Base-by-base conservation (phyloP, 1,140 invertebrate genomes). In the Wiebesia pumilae region DNA sequence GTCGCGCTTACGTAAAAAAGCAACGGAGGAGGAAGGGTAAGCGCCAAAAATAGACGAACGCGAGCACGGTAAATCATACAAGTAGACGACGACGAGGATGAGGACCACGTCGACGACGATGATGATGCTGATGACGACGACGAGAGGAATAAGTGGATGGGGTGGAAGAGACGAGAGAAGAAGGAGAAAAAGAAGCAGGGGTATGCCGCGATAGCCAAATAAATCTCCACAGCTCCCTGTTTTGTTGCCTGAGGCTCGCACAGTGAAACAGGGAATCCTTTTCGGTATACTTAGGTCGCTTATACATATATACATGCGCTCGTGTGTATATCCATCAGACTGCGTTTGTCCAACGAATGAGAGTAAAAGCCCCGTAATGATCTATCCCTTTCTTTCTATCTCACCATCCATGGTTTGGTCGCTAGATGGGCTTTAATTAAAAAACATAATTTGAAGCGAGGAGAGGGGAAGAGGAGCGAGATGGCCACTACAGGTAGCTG, bases 381-480 rank as follows among this genome's bases (percentile, higher is more conserved):
- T 86, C 69, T 86, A 81, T 88, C 89, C 88, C 84, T 87, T 80
- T 87, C 83, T 87, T 81, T 89, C 88, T 87, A 86, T 88, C 77
- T 84, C 87, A n/a, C 14, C 77, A 2, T 10, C 85, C 88, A 87
- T 88, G 62, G 73, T 87, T 87, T 67, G 88, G 86, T 88, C 88
- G 88, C 89, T 90, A 88, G 87, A 89, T 87, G 88, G 88, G 92
- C 92, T 94, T 94, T 94, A 94, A 94, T 94, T 94, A 94, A 94
- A 94, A 94, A 94, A 93, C 91, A 93, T 94, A 94, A 94, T 94
- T 94, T 94, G 92, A 92, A 89, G 92, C 84, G 91, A 93, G 30
- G 73, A 33, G 73, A 21, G 58, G 27, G 27, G 19, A 33, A 51
- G 51, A 14, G 51, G 80, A 69, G 67, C 35, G 58, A 51, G 58